phyloP scores from a whole-genome alignment of 2,113 vertebrate genomes.

The Gila orcuttii region DNA sequence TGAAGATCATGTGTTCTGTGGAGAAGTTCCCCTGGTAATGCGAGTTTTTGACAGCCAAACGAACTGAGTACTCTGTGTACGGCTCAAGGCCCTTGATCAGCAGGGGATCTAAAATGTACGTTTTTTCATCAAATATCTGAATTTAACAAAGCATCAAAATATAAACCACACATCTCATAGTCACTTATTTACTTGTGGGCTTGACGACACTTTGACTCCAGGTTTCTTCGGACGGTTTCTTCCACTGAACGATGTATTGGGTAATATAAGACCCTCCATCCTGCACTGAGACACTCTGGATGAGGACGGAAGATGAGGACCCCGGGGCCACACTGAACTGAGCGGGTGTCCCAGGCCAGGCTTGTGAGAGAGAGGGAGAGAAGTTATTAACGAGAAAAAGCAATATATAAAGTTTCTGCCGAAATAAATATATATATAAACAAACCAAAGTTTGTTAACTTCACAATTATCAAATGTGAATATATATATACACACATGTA shows the following conservation, averaged over 20 bases:
- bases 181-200: slow-evolving; percentile 27
- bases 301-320: slow-evolving; percentile 18
- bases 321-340: slow-evolving; percentile 24
- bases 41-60: slow-evolving; percentile 70
- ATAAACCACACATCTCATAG: not conserved
- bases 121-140: not conserved
- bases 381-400: not conserved
- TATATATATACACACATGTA: not conserved
- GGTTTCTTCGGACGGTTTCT: slow-evolving; percentile 13
- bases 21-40: slow-evolving; percentile 71
- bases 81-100: slow-evolving; percentile 63
- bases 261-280: slow-evolving; percentile 51
- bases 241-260: slow-evolving; percentile 49
- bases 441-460: not conserved
- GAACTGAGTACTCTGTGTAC: slow-evolving; percentile 69
- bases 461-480: not conserved
- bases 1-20: slow-evolving; percentile 48
- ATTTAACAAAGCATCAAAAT: not conserved
- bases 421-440: not conserved
- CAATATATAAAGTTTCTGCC: not conserved
- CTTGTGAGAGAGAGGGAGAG: not conserved
- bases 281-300: not conserved
- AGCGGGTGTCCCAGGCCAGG: slow-evolving; percentile 27
- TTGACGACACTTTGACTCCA: slow-evolving; percentile 31
- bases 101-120: slow-evolving; percentile 58